Conservation (phyloP, 2,888 invertebrate genomes). For the Nipponacmea schrenckii region DNA sequence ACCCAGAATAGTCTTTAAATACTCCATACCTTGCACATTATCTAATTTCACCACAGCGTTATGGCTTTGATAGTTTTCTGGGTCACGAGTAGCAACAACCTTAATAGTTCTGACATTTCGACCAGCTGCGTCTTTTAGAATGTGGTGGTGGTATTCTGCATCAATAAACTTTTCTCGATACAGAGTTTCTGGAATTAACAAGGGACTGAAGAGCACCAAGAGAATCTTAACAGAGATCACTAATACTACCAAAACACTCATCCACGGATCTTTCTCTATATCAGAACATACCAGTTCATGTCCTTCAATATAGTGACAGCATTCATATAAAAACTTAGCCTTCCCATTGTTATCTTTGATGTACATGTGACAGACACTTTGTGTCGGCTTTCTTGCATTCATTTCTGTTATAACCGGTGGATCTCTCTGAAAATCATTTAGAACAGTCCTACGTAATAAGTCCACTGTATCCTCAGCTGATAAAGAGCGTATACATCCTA, state of each 20-base stretch:
- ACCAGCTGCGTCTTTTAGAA: background rate
- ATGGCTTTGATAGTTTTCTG: conserved; percentile 23
- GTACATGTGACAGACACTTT: conserved; percentile 41
- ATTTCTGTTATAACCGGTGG: conserved; percentile 20
- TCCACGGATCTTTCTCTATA: conserved; percentile 40
- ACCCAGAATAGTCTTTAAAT: conserved; percentile 31
- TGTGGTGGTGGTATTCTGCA: background rate
- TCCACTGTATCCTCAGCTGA: conserved; percentile 23
- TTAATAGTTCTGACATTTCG: background rate
- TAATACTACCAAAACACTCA: conserved; percentile 40
- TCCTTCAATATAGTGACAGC: conserved; percentile 25
- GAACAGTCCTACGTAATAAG: conserved; percentile 36
- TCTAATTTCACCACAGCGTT: conserved; percentile 26
- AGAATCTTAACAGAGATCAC: conserved; percentile 48
- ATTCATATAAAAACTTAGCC: conserved; percentile 35
- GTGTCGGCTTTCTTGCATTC: background rate
- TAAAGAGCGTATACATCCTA: conserved; percentile 43
- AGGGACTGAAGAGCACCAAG: conserved; percentile 52
- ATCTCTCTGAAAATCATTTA: conserved; percentile 42
- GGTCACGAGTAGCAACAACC: conserved; percentile 21
- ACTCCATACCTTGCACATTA: conserved; percentile 29
- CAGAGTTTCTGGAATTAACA: conserved; percentile 44
- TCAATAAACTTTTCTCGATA: conserved; percentile 35
- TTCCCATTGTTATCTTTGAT: conserved; percentile 20
- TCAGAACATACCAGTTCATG: conserved; percentile 27